A percentile compares a stretch with the other conserved stretches of the same genome.
Evolutionary conservation across 1,140 invertebrate species (phyloP).

Genomic region (Sinella curviseta): DNA sequence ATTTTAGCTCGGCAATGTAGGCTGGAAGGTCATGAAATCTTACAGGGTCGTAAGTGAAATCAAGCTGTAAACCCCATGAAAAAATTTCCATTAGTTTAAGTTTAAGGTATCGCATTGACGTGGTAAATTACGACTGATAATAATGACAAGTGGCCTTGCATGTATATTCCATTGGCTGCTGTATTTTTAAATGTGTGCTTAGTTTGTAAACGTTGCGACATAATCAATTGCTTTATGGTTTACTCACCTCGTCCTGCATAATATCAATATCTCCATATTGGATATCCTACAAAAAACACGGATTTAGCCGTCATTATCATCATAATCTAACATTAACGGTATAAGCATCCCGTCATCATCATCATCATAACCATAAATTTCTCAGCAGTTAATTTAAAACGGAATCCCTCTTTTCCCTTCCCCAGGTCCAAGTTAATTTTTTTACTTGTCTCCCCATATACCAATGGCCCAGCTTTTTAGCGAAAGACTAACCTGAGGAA

Average conservation of each 20-base stretch:
- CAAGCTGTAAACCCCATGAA: neutral
- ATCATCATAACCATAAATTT: too few relatives aligned
- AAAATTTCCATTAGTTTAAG: neutral
- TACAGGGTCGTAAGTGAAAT: neutral
- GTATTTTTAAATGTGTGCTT: too few relatives aligned
- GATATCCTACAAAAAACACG: slow-evolving; percentile 53
- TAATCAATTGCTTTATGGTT: too few relatives aligned
- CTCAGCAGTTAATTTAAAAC: neutral
- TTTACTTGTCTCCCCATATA: slow-evolving; percentile 48
- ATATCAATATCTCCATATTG: slow-evolving; percentile 57
- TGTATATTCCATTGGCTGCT: too few relatives aligned
- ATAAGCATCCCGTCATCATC: too few relatives aligned
- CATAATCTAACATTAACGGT: too few relatives aligned
- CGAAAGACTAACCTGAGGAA: slow-evolving; percentile 33
- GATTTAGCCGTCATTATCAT: too few relatives aligned
- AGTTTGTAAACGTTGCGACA: too few relatives aligned
- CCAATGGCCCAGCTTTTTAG: neutral
- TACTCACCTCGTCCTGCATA: slow-evolving; percentile 50
- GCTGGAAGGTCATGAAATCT: neutral
- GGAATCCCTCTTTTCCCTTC: neutral
- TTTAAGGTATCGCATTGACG: neutral
- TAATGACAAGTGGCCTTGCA: too few relatives aligned
- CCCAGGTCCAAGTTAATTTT: neutral
- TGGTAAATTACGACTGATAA: neutral
- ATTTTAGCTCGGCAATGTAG: slow-evolving; percentile 38